Base-by-base conservation (phyloP, 2,113 vertebrate species). In the Forbesichthys agassizii region DNA sequence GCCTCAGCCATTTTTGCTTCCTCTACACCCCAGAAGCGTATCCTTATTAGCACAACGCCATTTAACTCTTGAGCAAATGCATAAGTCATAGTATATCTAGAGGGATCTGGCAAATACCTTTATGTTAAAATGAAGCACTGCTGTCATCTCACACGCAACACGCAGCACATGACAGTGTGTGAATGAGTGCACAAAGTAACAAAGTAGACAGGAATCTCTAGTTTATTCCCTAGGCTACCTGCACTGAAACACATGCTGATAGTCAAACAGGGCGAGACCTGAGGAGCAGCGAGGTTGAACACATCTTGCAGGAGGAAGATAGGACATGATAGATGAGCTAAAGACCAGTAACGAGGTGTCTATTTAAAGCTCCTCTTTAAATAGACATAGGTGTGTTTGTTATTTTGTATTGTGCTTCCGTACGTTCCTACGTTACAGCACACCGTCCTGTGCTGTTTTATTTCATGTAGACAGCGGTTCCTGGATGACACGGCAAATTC, bases 71-170 rank as follows among this genome's bases (percentile, higher is more conserved):
- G 27, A 27, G 27, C 27, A 27, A 27, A 27, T 27, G 27, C 4
- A 42, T 42, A 42, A 42, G 36, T 42, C 71, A 78, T 66, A 73
- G 62, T 58, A 66, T 58, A 64, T 84, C 77, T 71, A n/a, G 63
- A 75, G 64, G 65, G 66, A 76, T 79, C 79, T 75, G 67, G 62
- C 75, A 73, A 75, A 65, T 78, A 81, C 75, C 78, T 88, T 77
- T 80, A 74, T 85, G 82, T 85, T 88, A 53, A 84, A 91, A 89
- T 86, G 68, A 89, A 84, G 79, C 75, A 74, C 74, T 68, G 71
- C 81, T 88, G 82, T 87, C 86, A 70, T 79, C 67, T 78, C 68
- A 71, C 74, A 75, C 74, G 84, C 80, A 66, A 48, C 70, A 70
- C 65, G 48, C 59, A 75, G 65, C 69, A 77, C 64, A 46, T 33